Percentiles rank a stretch among this genome's conserved stretches.
These are phyloP conservation scores for Drosophila colorata DNA, from an alignment of 2,888 invertebrate genomes.

Conservation along the genomic window DNA sequence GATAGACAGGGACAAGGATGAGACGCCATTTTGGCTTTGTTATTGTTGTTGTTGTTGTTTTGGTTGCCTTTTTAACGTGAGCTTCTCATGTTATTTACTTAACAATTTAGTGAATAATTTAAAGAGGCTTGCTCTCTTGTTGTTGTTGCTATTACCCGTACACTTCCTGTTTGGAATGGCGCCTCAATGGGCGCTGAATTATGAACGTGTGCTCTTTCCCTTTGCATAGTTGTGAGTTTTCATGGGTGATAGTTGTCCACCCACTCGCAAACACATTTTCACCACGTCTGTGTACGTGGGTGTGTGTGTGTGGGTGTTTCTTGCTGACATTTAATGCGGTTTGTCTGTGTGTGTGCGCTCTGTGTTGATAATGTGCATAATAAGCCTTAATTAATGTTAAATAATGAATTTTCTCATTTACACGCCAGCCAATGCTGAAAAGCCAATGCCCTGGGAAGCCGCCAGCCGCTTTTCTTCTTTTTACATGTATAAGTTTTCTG, in stretches of 20 bases:
- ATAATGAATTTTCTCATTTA: slow-evolving; percentile 80
- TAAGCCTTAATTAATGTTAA: slow-evolving; percentile 82
- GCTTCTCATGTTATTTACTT: slow-evolving; percentile 76
- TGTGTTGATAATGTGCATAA: slow-evolving; percentile 79
- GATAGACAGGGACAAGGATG: slow-evolving; percentile 30
- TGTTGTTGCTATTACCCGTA: slow-evolving; percentile 38
- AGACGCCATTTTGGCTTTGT: slow-evolving; percentile 40
- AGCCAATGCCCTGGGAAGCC: slow-evolving; percentile 50
- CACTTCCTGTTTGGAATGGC: slow-evolving; percentile 62
- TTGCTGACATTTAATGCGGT: slow-evolving; percentile 69
- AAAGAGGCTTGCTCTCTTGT: slow-evolving; percentile 46
- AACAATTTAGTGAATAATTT: slow-evolving; percentile 82
- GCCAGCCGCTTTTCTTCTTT: slow-evolving; percentile 42
- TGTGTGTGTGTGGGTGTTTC: slow-evolving; percentile 39
- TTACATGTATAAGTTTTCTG: slow-evolving; percentile 44
- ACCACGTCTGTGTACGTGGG: slow-evolving; percentile 13
- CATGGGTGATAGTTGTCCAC: slow-evolving; percentile 59
- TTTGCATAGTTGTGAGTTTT: slow-evolving; percentile 21
- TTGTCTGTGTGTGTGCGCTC: slow-evolving; percentile 32
- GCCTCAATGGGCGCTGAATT: slow-evolving; percentile 50
- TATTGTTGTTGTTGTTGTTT: slow-evolving; percentile 46
- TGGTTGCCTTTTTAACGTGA: slow-evolving; percentile 68
- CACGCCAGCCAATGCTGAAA: slow-evolving; percentile 62
- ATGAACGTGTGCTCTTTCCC: slow-evolving; percentile 58
- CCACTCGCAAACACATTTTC: slow-evolving; percentile 23